These are phyloP conservation scores for Zelleria hepariella DNA, from an alignment of 2,888 invertebrate species.

Conservation along the genomic window DNA sequence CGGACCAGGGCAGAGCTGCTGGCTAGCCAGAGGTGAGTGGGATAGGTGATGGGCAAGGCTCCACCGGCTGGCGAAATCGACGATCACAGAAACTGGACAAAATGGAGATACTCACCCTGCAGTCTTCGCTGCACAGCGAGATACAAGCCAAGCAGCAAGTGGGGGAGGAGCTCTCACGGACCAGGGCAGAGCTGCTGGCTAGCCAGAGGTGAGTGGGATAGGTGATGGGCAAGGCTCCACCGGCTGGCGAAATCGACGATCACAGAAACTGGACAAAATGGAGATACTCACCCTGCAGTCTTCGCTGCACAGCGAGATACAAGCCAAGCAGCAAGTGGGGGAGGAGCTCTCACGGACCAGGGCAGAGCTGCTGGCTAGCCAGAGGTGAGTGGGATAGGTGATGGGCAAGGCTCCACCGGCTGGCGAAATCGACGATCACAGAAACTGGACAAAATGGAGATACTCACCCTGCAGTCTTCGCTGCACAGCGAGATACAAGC, in stretches of 20 bases:
- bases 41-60: conserved; percentile 25
- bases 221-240: conserved; percentile 29
- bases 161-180: conserved; percentile 92
- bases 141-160: conserved; percentile 97
- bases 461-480: conserved; percentile 93
- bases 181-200: conserved; percentile 88
- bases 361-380: conserved; percentile 89
- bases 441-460: conserved; percentile 97
- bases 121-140: conserved; percentile 91
- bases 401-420: conserved; percentile 48
- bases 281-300: conserved; percentile 95
- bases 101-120: conserved; percentile 96
- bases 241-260: conserved; percentile 94
- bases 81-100: conserved; percentile 97
- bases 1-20: conserved; percentile 90
- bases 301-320: conserved; percentile 90
- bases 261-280: conserved; percentile 98
- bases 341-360: conserved; percentile 94
- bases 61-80: conserved; percentile 89
- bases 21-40: conserved; percentile 93
- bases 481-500: conserved; percentile 95
- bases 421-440: conserved; percentile 97
- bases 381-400: conserved; percentile 84
- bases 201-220: conserved; percentile 94
- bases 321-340: conserved; percentile 94